A percentile compares a stretch with the other conserved stretches of the same genome.
These are phyloP conservation scores for Nysson spinosus DNA, from an alignment of 2,888 invertebrate species.

Conservation along the genomic window DNA sequence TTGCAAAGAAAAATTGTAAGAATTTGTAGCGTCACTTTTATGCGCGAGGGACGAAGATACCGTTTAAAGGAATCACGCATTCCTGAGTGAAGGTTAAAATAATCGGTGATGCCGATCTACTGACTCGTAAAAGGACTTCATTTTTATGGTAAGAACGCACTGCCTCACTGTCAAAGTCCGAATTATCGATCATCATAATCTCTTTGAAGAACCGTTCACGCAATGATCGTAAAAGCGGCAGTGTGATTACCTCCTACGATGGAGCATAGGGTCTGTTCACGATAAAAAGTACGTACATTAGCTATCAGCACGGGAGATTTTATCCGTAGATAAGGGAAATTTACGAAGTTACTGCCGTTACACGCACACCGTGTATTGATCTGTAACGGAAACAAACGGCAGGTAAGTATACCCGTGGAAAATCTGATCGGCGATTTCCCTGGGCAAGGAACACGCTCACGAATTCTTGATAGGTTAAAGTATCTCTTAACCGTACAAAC, in stretches of 20 bases:
- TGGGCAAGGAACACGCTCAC: too few species aligned
- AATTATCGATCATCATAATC: conserved; percentile 44
- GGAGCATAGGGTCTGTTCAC: conserved; percentile 14
- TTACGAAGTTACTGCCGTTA: conserved; percentile 27
- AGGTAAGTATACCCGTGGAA: background rate
- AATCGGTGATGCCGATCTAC: conserved; percentile 21
- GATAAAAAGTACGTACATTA: conserved; percentile 37
- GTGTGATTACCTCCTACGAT: background rate
- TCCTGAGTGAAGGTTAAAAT: background rate
- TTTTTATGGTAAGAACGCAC: conserved; percentile 12
- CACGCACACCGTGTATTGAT: conserved; percentile 23
- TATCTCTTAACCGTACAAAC: too few species aligned
- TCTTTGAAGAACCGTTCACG: conserved; percentile 21
- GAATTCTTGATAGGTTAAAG: too few species aligned
- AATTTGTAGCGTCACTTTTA: too few species aligned
- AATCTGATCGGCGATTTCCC: too few species aligned
- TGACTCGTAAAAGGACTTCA: conserved; percentile 12
- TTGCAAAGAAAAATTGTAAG: too few species aligned
- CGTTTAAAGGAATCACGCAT: too few species aligned
- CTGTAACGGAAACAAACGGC: conserved; percentile 20
- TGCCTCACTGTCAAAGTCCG: conserved; percentile 26
- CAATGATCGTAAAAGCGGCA: conserved; percentile 12
- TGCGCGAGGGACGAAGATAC: background rate
- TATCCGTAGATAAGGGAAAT: conserved; percentile 34
- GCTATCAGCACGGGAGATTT: conserved; percentile 39